Conservation (phyloP, 2,113 vertebrate genomes). For the Rostratula benghalensis region DNA sequence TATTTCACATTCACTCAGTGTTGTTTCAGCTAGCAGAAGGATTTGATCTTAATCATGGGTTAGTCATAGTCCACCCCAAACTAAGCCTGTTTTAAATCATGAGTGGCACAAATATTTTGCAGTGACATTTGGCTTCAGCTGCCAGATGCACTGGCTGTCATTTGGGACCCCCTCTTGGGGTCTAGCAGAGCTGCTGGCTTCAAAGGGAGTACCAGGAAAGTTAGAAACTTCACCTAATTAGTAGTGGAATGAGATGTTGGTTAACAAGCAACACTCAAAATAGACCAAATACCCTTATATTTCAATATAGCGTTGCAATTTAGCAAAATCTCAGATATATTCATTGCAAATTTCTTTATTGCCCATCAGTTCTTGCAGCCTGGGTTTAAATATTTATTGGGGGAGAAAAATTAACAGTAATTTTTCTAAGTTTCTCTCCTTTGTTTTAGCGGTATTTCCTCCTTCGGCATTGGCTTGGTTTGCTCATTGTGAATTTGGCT, state of each 20-base stretch:
- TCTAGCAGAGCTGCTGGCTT: background rate
- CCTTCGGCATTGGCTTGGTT: background rate
- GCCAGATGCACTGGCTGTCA: background rate
- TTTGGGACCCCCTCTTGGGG: background rate
- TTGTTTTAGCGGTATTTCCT: background rate
- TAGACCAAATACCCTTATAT: background rate
- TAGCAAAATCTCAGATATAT: background rate
- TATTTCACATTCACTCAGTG: background rate
- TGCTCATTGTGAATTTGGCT: background rate
- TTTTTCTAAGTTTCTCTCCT: background rate
- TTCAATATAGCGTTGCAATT: background rate
- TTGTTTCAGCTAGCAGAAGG: background rate
- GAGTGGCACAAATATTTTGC: background rate
- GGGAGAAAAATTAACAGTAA: fast-evolving
- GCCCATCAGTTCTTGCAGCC: background rate
- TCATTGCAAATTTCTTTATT: background rate
- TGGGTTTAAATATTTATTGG: background rate
- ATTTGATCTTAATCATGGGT: background rate
- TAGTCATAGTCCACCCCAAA: background rate
- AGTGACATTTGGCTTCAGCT: background rate
- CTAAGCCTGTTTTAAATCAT: background rate
- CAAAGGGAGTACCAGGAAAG: background rate
- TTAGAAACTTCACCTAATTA: background rate
- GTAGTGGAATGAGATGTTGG: background rate
- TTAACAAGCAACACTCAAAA: background rate